Percentiles rank a stretch among this genome's conserved stretches.
phyloP scores from a whole-genome alignment of 2,888 invertebrate species.

The Trichopria drosophilae region DNA sequence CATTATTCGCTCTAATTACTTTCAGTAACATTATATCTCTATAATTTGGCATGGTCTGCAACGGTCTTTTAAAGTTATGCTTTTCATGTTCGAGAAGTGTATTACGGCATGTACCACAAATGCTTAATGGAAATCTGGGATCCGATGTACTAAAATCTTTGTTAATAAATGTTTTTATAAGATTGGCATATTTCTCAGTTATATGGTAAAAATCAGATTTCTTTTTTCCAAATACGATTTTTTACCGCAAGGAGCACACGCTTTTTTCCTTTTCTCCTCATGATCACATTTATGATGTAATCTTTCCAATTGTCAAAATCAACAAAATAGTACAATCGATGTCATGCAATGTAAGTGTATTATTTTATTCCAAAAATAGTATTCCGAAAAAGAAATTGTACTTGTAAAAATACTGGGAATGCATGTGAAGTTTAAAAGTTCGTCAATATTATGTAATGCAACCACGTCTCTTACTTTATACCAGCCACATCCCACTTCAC shows the following conservation, averaged over 20 bases:
- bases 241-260: neutral
- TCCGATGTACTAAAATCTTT: neutral
- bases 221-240: neutral
- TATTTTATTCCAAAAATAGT: too few relatives aligned
- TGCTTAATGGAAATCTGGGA: neutral
- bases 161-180: constrained; percentile 1
- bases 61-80: neutral
- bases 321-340: too few relatives aligned
- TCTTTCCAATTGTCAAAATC: too few relatives aligned
- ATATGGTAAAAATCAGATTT: neutral
- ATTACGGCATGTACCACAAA: neutral
- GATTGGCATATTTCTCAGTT: neutral
- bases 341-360: too few relatives aligned
- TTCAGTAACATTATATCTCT: constrained; percentile 6
- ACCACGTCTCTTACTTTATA: too few relatives aligned
- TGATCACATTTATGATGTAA: neutral
- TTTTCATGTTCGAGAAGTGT: neutral
- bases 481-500: too few relatives aligned
- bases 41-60: constrained; percentile 8
- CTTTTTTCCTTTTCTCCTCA: neutral
- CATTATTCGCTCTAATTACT: neutral
- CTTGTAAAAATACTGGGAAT: too few relatives aligned
- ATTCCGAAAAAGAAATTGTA: too few relatives aligned
- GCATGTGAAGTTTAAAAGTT: too few relatives aligned
- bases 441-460: too few relatives aligned